A percentile compares a stretch with the other conserved stretches of the same genome.
Evolutionary conservation across 2,797 vertebrate genomes (phyloP).

Genomic region (Pseudopleuronectes americanus): DNA sequence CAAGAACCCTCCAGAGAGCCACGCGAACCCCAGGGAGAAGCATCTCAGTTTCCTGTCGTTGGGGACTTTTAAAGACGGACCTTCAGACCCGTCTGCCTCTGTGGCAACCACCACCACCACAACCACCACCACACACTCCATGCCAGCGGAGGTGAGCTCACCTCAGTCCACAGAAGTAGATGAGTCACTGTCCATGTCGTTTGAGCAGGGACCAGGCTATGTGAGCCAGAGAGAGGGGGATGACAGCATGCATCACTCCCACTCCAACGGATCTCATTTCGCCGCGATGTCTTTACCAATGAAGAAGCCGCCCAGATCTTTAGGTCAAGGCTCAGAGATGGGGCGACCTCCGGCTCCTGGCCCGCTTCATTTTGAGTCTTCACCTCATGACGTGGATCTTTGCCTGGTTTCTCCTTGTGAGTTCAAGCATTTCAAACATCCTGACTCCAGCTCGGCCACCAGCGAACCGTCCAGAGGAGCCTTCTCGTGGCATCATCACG

Average conservation of each 20-base stretch:
- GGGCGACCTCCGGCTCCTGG: constrained; percentile 71
- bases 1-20: constrained; percentile 74
- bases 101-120: constrained; percentile 73
- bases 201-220: constrained; percentile 90
- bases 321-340: constrained; percentile 72
- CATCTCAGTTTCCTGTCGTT: constrained; percentile 88
- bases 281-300: constrained; percentile 84
- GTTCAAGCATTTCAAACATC: constrained; percentile 92
- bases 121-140: constrained; percentile 85
- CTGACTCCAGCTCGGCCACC: constrained; percentile 77
- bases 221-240: constrained; percentile 88
- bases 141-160: constrained; percentile 95
- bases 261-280: constrained; percentile 75
- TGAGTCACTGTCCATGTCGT: constrained; percentile 94
- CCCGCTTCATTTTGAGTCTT: constrained; percentile 78
- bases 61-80: constrained; percentile 87
- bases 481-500: constrained; percentile 54
- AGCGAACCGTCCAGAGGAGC: constrained; percentile 87
- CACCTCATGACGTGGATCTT: constrained; percentile 91
- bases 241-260: constrained; percentile 61
- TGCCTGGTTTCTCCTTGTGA: constrained; percentile 97
- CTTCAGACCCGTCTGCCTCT: constrained; percentile 89
- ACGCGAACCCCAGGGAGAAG: constrained; percentile 82
- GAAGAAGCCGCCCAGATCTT: constrained; percentile 82
- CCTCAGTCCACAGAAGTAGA: constrained; percentile 98